Evolutionary conservation across 2,113 vertebrate genomes (phyloP).

Genomic region (Esox niger): DNA sequence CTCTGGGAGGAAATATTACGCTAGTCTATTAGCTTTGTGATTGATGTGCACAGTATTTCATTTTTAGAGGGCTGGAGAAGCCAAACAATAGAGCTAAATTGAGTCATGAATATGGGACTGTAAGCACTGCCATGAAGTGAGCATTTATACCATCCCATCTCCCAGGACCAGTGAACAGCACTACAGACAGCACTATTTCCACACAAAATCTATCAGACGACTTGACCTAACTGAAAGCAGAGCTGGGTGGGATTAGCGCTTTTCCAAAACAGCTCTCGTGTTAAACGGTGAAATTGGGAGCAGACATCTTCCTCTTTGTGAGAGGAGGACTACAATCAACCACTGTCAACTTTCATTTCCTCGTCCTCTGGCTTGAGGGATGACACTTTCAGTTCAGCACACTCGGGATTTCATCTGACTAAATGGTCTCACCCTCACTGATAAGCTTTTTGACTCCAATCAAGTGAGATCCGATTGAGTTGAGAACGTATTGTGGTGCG

Average conservation of each 20-base stretch:
- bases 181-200: constrained; percentile 27
- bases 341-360: too few species aligned
- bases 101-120: constrained; percentile 29
- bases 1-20: background rate
- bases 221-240: constrained; percentile 2
- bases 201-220: constrained; percentile 11
- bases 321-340: too few species aligned
- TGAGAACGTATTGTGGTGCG: too few species aligned
- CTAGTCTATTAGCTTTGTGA: constrained; percentile 23
- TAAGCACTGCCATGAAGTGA: constrained; percentile 29
- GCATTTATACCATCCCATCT: background rate
- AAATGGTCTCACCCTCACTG: too few species aligned
- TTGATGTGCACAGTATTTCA: constrained; percentile 32
- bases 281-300: too few species aligned
- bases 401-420: too few species aligned
- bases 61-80: constrained; percentile 13
- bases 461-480: too few species aligned
- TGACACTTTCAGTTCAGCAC: too few species aligned
- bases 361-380: too few species aligned
- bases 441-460: too few species aligned
- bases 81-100: constrained; percentile 32
- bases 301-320: too few species aligned
- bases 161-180: constrained; percentile 30
- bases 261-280: background rate
- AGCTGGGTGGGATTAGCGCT: constrained; percentile 4